Percentiles rank a stretch among this genome's conserved stretches.
phyloP scores from a whole-genome alignment of 2,113 vertebrate genomes.

The Dicentrarchus labrax region DNA sequence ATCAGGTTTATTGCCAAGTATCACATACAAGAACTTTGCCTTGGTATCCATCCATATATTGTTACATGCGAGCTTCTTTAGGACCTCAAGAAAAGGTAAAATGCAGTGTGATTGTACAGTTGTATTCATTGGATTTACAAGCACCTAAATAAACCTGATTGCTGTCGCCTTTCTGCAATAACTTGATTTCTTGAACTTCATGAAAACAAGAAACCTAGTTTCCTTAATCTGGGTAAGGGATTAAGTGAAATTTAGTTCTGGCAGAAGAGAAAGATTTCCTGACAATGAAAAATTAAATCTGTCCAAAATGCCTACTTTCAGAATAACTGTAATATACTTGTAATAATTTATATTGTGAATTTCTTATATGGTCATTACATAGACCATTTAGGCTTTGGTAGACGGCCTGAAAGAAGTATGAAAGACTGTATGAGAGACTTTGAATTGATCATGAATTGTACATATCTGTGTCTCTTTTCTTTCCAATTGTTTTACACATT shows the following conservation, averaged over 20 bases:
- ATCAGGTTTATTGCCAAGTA: neutral
- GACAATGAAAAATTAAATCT: neutral
- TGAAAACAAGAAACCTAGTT: neutral
- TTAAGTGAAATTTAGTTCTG: neutral
- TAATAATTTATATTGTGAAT: neutral
- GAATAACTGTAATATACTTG: neutral
- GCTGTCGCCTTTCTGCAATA: neutral
- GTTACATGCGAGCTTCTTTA: neutral
- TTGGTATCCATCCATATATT: neutral
- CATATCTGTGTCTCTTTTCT: constrained; percentile 56
- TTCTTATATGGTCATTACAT: neutral
- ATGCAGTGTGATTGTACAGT: neutral
- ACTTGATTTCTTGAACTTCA: neutral
- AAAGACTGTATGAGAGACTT: constrained; percentile 56
- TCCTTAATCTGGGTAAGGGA: neutral
- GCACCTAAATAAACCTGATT: neutral
- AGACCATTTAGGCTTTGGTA: constrained; percentile 21
- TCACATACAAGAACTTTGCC: neutral
- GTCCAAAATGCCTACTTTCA: neutral
- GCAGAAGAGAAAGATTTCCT: neutral
- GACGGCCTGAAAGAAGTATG: constrained; percentile 43
- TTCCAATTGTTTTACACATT: constrained; percentile 13
- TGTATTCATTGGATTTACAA: neutral
- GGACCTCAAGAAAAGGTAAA: neutral
- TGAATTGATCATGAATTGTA: constrained; percentile 54